Base-by-base conservation (phyloP, 1,140 invertebrate species). In the Papilio glaucus region DNA sequence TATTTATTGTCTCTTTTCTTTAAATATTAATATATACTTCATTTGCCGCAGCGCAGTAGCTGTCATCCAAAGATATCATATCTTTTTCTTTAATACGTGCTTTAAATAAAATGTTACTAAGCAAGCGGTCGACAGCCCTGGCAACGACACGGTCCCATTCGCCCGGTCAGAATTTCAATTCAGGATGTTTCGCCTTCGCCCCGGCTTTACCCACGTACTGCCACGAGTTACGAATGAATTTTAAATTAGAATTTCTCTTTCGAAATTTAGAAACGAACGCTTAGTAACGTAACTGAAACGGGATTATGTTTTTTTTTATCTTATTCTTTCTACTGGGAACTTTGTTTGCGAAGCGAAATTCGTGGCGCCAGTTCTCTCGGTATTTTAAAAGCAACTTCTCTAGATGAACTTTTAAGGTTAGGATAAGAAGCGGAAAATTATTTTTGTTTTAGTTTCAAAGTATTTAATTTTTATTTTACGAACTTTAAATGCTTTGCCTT, bases 111-210 rank as follows among this genome's bases (percentile, higher is more conserved):
- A 6, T 42, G 15, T 12, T 15, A 67, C 63, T 38, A 67, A 67
- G 15, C 38, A 67, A 67, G 63, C 26, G 33, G 61, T 38, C n/a
- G 63, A 67, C 63, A 67, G 63, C 63, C 45, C 62, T 67, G 68
- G 72, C 12, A 62, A 62, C 63, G 24, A 42, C 37, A 42, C 38
- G 63, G 72, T n/a, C n/a, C 77, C 75, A 78, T 81, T 83, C 81
- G 85, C 82, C 77, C 80, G 72, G 78, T 74, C 76, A 84, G 86
- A 88, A 91, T 89, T 91, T 87, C 83, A 91, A 91, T 89, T 88
- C 83, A 76, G 79, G 61, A 79, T 84, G 86, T 84, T 86, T 85
- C 84, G 81, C 73, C 80, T 83, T 78, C 76, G 49, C 77, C 76
- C 74, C 38, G 78, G 77, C 81, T 80, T 84, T 85, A 76, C 77